phyloP scores from a whole-genome alignment of 2,113 vertebrate species.

The Vidua macroura region DNA sequence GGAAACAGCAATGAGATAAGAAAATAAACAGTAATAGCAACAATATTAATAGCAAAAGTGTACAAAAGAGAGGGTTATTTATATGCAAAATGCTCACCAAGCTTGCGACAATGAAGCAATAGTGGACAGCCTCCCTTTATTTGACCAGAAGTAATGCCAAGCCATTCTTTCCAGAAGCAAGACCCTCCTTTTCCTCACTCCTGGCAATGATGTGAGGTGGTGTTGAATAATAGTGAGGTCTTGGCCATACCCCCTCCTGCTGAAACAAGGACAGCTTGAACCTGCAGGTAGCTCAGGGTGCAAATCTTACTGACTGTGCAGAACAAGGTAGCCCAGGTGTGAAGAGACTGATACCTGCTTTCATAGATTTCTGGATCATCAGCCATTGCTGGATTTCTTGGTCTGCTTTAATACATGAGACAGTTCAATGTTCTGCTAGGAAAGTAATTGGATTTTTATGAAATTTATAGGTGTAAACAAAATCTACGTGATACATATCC shows the following conservation, averaged over 20 bases:
- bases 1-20: neutral
- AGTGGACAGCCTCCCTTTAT: accelerated
- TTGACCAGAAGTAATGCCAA: accelerated
- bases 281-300: neutral
- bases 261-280: neutral
- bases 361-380: neutral
- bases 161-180: neutral
- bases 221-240: neutral
- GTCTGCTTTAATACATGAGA: neutral
- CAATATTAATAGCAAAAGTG: neutral
- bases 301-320: neutral
- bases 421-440: neutral
- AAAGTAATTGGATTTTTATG: neutral
- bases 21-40: neutral
- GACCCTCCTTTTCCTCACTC: neutral
- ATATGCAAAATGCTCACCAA: neutral
- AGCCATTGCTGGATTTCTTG: neutral
- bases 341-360: neutral
- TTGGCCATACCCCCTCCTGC: neutral
- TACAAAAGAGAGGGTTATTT: neutral
- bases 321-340: neutral
- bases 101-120: neutral
- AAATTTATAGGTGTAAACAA: neutral
- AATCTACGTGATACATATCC: neutral
- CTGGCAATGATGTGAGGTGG: neutral